Conservation (phyloP, 2,113 vertebrate species). For the Pteruthius melanotis region DNA sequence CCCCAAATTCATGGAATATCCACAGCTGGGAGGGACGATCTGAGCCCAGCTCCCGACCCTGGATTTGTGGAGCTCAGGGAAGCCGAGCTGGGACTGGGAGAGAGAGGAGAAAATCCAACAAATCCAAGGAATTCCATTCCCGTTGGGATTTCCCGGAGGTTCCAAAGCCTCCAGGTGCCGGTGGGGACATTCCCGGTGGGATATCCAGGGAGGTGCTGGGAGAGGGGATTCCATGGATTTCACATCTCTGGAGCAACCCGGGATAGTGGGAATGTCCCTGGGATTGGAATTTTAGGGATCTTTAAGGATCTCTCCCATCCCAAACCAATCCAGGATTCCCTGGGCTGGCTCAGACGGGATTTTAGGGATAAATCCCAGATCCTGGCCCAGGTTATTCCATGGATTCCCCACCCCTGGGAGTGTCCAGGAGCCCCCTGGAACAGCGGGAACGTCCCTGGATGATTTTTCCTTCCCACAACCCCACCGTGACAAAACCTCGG, state of each 20-base stretch:
- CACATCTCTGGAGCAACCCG: neutral
- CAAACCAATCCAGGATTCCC: neutral
- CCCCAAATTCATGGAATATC: neutral
- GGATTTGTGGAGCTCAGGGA: neutral
- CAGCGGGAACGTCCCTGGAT: neutral
- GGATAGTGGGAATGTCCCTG: neutral
- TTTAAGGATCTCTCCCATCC: neutral
- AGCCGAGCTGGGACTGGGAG: neutral
- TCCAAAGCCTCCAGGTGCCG: neutral
- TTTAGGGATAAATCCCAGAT: neutral
- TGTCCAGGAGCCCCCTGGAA: neutral
- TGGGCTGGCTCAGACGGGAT: neutral
- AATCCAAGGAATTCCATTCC: neutral
- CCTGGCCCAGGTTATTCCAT: neutral
- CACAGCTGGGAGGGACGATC: neutral
- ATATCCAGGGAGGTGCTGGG: neutral
- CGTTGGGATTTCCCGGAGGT: neutral
- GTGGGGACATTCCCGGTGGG: neutral
- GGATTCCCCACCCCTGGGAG: neutral
- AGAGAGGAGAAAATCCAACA: neutral
- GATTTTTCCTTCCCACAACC: neutral
- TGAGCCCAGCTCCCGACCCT: neutral
- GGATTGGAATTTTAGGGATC: neutral
- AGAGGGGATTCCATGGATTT: neutral
- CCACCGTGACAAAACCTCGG: neutral